phyloP scores from a whole-genome alignment of 2,888 invertebrate genomes.

The Harpalus rubripes region DNA sequence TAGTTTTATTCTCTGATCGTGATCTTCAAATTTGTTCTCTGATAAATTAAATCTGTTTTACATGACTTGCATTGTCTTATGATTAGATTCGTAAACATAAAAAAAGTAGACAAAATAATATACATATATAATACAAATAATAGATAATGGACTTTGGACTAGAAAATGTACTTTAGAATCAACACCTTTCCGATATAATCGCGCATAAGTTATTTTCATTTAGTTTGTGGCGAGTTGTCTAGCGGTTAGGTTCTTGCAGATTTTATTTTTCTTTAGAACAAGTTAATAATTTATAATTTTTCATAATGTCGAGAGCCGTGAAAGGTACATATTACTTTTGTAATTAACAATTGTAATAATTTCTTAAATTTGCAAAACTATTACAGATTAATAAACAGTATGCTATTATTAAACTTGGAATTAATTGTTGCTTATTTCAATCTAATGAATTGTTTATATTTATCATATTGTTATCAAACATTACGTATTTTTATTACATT shows the following conservation, averaged over 20 bases:
- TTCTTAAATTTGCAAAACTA: not conserved
- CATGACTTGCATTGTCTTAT: conserved; percentile 46
- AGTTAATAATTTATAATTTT: conserved; percentile 58
- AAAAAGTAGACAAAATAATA: conserved; percentile 17
- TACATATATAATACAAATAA: not conserved
- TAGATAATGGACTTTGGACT: conserved; percentile 67
- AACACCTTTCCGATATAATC: conserved; percentile 48
- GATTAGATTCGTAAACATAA: not conserved
- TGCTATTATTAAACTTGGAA: no score
- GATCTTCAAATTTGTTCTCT: no score
- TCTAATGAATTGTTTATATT: conserved; percentile 62
- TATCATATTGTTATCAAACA: not conserved
- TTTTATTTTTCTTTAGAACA: conserved; percentile 68
- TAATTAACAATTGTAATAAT: not conserved
- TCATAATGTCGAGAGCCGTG: conserved; percentile 77
- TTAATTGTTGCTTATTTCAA: conserved; percentile 70
- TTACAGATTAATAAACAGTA: no score
- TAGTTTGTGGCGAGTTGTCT: conserved; percentile 66
- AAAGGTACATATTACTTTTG: conserved; percentile 74
- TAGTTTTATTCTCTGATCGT: no score
- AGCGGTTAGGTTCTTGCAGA: conserved; percentile 66
- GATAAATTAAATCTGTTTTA: no score
- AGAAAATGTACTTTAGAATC: conserved; percentile 63
- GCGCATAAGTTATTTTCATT: conserved; percentile 55
- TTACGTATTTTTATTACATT: not conserved